Evolutionary conservation across 2,113 vertebrate species (phyloP).

Genomic region (Stegostoma tigrinum): DNA sequence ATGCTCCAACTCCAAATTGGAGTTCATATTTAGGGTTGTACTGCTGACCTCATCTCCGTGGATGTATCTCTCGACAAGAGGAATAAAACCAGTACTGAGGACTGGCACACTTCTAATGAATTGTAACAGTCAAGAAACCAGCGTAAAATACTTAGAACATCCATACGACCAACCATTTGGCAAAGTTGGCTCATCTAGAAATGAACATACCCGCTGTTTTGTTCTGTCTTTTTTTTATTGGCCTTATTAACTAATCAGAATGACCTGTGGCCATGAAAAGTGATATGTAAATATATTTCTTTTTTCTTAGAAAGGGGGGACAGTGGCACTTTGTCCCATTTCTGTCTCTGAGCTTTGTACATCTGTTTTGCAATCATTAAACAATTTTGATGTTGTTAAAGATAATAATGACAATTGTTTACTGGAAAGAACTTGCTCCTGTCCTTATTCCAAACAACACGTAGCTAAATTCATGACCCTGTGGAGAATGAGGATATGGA

Average conservation of each 20-base stretch:
- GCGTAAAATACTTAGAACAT: neutral
- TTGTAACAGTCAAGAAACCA: neutral
- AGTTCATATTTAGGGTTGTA: neutral
- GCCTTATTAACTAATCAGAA: neutral
- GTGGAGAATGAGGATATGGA: neutral
- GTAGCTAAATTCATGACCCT: neutral
- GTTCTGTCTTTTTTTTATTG: neutral
- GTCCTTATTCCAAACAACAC: neutral
- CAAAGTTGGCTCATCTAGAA: neutral
- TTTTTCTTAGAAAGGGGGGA: neutral
- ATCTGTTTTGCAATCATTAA: neutral
- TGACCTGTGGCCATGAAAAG: too few relatives aligned
- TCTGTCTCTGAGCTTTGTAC: neutral
- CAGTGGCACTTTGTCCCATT: neutral
- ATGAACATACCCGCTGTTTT: neutral
- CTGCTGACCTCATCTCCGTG: neutral
- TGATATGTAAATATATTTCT: neutral
- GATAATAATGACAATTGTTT: neutral
- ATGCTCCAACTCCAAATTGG: neutral
- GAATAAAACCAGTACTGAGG: neutral
- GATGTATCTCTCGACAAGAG: neutral
- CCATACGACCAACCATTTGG: neutral
- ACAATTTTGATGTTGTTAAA: neutral
- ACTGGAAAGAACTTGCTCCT: neutral
- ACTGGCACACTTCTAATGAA: neutral